These are phyloP conservation scores for Agriopis aurantiaria DNA, from an alignment of 2,888 invertebrate genomes.

Conservation along the genomic window DNA sequence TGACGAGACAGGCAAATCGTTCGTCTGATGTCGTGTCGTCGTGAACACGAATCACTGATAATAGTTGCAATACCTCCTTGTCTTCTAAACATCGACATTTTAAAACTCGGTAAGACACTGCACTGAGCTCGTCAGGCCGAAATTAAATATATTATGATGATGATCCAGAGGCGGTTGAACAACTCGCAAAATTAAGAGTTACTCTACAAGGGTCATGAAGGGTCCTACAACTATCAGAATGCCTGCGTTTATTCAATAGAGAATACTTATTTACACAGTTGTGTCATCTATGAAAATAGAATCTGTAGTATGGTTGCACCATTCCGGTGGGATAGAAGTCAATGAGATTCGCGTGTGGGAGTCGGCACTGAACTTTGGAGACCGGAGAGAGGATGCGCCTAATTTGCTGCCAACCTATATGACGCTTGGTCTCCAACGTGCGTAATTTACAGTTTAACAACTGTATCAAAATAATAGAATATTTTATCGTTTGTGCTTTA, in stretches of 20 bases:
- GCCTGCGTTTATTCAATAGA: not conserved
- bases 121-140: no score
- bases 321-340: slow-evolving; percentile 64
- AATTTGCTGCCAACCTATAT: slow-evolving; percentile 67
- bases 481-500: not conserved
- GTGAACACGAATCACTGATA: not conserved
- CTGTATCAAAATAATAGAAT: not conserved
- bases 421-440: slow-evolving; percentile 2
- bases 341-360: slow-evolving; percentile 71
- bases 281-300: slow-evolving; percentile 69
- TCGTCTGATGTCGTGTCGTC: not conserved
- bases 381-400: slow-evolving; percentile 69
- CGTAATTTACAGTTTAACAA: slow-evolving; percentile 5
- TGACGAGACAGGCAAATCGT: not conserved
- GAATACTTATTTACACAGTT: slow-evolving; percentile 7
- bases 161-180: no score
- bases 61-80: not conserved
- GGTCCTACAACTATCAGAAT: not conserved
- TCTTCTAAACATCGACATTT: not conserved
- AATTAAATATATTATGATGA: no score
- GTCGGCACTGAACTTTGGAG: slow-evolving; percentile 78
- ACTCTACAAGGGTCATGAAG: not conserved
- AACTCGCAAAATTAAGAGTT: not conserved
- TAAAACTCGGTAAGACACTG: not conserved
- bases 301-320: slow-evolving; percentile 61